Percentiles rank a stretch among this genome's conserved stretches.
These are phyloP conservation scores for Myopa tessellatipennis DNA, from an alignment of 2,888 invertebrate genomes.

Conservation along the genomic window DNA sequence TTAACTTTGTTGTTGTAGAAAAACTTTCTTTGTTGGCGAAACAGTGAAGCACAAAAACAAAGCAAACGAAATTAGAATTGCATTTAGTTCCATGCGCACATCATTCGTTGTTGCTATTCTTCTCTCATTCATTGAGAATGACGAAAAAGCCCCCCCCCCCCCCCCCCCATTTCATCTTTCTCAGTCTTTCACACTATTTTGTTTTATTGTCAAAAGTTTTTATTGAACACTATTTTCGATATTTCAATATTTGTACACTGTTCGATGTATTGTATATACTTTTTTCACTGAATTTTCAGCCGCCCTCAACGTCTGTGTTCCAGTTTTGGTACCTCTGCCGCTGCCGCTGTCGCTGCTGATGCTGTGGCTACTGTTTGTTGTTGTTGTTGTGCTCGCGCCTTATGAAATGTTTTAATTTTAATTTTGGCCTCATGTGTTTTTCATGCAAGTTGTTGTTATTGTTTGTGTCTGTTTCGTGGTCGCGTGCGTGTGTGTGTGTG, in stretches of 20 bases:
- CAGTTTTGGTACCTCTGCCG: neutral
- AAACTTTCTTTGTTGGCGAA: too few relatives aligned
- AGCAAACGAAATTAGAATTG: too few relatives aligned
- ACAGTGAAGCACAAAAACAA: too few relatives aligned
- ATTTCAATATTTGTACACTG: neutral
- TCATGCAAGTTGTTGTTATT: neutral
- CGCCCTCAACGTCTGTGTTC: constrained; percentile 29
- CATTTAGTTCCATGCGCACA: too few relatives aligned
- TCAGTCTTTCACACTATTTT: constrained; percentile 2
- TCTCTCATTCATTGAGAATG: neutral
- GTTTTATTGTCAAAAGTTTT: neutral
- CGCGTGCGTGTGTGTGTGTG: neutral
- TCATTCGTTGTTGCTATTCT: too few relatives aligned
- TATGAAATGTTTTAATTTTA: constrained; percentile 20
- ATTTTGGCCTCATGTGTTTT: constrained; percentile 31
- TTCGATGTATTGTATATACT: neutral
- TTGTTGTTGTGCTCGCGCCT: neutral
- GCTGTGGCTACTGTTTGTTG: neutral
- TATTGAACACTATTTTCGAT: neutral
- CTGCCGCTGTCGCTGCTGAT: neutral
- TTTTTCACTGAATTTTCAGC: constrained; percentile 3
- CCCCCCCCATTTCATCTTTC: neutral
- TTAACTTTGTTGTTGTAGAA: too few relatives aligned
- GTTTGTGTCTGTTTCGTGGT: neutral
- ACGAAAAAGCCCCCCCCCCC: too few relatives aligned